A percentile compares a stretch with the other conserved stretches of the same genome.
phyloP scores from a whole-genome alignment of 2,888 invertebrate genomes.

The Temnothorax ravouxi region DNA sequence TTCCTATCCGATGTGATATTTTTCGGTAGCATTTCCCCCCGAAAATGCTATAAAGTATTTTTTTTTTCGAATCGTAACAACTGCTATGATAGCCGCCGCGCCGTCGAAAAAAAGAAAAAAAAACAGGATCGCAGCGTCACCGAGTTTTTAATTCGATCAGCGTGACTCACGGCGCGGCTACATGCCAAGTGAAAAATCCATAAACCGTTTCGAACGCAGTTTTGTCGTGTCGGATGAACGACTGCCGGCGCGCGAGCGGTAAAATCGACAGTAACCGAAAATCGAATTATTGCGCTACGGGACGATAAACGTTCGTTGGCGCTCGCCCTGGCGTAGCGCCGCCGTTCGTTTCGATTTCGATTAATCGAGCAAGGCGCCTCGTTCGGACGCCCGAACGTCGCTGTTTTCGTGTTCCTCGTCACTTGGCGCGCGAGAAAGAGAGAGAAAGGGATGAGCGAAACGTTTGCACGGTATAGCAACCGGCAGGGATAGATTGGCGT shows the following conservation, averaged over 20 bases:
- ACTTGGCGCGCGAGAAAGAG: neutral
- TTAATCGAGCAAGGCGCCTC: slow-evolving; percentile 81
- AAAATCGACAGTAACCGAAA: slow-evolving; percentile 74
- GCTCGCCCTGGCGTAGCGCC: slow-evolving; percentile 57
- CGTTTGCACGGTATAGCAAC: neutral
- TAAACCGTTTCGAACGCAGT: slow-evolving; percentile 71
- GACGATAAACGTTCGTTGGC: slow-evolving; percentile 81
- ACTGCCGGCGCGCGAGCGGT: slow-evolving; percentile 57
- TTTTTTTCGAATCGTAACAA: slow-evolving; percentile 39
- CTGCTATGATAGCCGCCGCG: slow-evolving; percentile 45
- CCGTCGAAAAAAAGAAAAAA: slow-evolving; percentile 33
- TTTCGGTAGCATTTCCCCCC: neutral
- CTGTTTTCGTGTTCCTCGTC: slow-evolving; percentile 4
- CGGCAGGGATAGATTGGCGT: slow-evolving; percentile 52
- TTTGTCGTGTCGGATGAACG: slow-evolving; percentile 71
- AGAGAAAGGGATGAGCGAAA: slow-evolving; percentile 24
- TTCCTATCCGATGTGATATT: slow-evolving; percentile 16
- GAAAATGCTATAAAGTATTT: slow-evolving; percentile 17
- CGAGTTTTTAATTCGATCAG: slow-evolving; percentile 74
- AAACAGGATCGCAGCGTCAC: slow-evolving; percentile 60
- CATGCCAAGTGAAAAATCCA: slow-evolving; percentile 73
- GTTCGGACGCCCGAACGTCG: slow-evolving; percentile 49
- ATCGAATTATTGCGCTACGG: slow-evolving; percentile 82
- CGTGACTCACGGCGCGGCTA: slow-evolving; percentile 62
- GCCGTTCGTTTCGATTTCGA: slow-evolving; percentile 82